These are phyloP conservation scores for Macrophya annulata DNA, from an alignment of 2,888 invertebrate species.

Conservation along the genomic window DNA sequence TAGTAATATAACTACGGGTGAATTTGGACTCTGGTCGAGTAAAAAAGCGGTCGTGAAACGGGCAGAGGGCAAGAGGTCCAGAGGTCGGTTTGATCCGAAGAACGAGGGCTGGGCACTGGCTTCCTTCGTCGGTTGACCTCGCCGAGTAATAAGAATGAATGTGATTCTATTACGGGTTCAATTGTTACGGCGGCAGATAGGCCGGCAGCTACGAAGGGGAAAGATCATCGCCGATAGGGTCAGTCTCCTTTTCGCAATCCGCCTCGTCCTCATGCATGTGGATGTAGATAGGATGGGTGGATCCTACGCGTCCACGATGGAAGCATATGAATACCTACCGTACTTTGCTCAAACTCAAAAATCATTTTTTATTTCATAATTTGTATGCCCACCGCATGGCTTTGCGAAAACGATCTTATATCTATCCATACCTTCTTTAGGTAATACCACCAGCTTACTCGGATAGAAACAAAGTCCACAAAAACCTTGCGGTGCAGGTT, in stretches of 20 bases:
- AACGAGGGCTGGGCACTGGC: constrained; percentile 58
- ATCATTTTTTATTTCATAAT: constrained; percentile 46
- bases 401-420: constrained; percentile 17
- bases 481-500: too few relatives aligned
- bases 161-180: constrained; percentile 79
- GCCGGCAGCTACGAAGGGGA: constrained; percentile 69
- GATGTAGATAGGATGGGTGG: constrained; percentile 21
- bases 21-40: constrained; percentile 34
- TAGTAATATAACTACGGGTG: constrained; percentile 37
- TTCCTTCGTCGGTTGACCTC: constrained; percentile 74
- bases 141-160: constrained; percentile 79
- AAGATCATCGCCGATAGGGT: constrained; percentile 73
- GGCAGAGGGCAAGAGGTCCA: constrained; percentile 61
- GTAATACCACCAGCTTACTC: not conserved
- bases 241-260: constrained; percentile 64
- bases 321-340: constrained; percentile 43
- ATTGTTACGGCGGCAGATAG: constrained; percentile 77
- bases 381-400: constrained; percentile 35
- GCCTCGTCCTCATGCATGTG: constrained; percentile 42
- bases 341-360: constrained; percentile 16
- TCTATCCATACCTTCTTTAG: not conserved
- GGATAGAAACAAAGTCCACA: constrained; percentile 17
- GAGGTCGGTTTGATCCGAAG: constrained; percentile 59
- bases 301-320: constrained; percentile 46
- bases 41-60: constrained; percentile 58